Evolutionary conservation across 2,113 vertebrate genomes (phyloP).

Genomic region (Haemorhous mexicanus): DNA sequence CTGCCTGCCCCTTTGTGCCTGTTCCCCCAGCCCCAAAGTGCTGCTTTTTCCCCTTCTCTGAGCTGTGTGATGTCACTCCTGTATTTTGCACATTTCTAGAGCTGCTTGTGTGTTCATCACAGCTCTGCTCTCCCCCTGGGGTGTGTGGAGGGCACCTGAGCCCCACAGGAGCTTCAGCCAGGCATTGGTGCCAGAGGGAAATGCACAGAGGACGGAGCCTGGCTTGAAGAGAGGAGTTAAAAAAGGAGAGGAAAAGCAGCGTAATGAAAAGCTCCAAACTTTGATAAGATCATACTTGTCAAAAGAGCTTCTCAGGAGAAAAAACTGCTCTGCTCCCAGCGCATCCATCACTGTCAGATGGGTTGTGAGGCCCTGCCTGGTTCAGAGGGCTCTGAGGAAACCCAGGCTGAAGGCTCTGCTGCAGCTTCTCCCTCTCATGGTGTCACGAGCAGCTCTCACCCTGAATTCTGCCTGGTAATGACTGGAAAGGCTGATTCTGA

Average conservation of each 20-base stretch:
- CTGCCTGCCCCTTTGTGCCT: background rate
- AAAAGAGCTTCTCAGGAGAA: constrained; percentile 28
- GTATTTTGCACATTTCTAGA: accelerated
- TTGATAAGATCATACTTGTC: constrained; percentile 63
- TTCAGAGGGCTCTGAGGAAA: constrained; percentile 33
- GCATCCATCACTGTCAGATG: constrained; percentile 27
- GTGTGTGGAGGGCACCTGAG: background rate
- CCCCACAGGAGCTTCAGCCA: background rate
- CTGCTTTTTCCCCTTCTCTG: accelerated
- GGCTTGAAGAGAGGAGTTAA: background rate
- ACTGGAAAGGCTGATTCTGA: background rate
- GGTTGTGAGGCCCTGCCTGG: background rate
- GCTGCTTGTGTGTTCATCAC: accelerated
- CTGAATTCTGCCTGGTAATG: background rate
- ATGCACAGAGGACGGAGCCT: background rate
- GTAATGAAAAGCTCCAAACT: constrained; percentile 42
- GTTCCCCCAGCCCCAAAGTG: background rate
- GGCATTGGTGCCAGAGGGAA: background rate
- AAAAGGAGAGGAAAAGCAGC: background rate
- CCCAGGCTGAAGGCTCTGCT: background rate
- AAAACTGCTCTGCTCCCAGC: background rate
- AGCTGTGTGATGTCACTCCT: accelerated
- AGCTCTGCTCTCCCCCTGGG: background rate
- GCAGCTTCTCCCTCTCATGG: background rate
- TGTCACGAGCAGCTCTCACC: background rate